These are phyloP conservation scores for Cataglyphis livida DNA, from an alignment of 2,888 invertebrate genomes.

Conservation along the genomic window DNA sequence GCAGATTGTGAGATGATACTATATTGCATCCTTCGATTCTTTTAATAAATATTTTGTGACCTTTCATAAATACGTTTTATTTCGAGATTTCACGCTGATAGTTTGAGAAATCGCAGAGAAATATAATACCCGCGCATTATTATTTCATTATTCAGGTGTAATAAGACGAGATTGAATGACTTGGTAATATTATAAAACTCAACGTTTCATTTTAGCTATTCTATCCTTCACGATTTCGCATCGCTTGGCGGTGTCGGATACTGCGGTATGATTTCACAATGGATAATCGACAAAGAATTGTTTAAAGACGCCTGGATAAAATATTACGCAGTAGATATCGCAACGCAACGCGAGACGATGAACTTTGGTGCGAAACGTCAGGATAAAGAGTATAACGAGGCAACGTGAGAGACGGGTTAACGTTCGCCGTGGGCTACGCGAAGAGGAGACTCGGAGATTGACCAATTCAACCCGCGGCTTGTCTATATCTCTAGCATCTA, in stretches of 20 bases:
- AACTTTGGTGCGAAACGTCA: constrained; percentile 41
- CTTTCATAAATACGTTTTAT: not conserved
- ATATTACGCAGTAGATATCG: constrained; percentile 38
- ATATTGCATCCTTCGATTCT: not conserved
- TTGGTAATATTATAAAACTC: constrained; percentile 42
- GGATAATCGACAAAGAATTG: constrained; percentile 59
- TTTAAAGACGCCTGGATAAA: constrained; percentile 49
- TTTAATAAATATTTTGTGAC: not conserved
- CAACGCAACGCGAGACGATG: constrained; percentile 45
- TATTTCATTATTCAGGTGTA: not conserved
- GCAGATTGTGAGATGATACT: not conserved
- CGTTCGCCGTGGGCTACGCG: constrained; percentile 63
- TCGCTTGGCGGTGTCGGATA: constrained; percentile 15
- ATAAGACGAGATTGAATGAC: not conserved
- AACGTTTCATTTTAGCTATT: not conserved
- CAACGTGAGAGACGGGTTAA: constrained; percentile 55
- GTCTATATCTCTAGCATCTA: constrained; percentile 72
- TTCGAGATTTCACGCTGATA: not conserved
- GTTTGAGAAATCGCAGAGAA: not conserved
- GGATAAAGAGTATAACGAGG: constrained; percentile 44
- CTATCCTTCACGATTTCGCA: constrained; percentile 25
- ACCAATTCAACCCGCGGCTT: constrained; percentile 70
- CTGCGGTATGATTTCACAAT: constrained; percentile 58
- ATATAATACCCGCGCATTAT: not conserved
- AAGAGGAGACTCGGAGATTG: constrained; percentile 64